These are phyloP conservation scores for Styela clava DNA, from an alignment of 23 tunicate genomes.

Conservation along the genomic window DNA sequence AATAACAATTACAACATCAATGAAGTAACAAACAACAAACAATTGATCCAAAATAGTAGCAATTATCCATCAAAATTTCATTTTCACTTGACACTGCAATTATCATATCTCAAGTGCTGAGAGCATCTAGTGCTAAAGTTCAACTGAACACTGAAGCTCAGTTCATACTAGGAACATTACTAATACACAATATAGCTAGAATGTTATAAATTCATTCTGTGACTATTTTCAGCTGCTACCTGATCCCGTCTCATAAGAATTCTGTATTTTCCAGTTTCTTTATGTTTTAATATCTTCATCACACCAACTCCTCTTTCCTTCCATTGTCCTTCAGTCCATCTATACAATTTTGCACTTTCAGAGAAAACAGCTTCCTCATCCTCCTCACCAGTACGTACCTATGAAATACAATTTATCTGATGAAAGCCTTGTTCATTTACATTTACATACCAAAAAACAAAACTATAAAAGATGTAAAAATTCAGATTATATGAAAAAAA, in stretches of 20 bases:
- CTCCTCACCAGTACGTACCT: constrained; percentile 91
- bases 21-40: too few relatives aligned
- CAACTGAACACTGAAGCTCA: too few relatives aligned
- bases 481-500: neutral
- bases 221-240: constrained; percentile 23
- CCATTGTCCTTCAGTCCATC: constrained; percentile 72
- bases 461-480: neutral
- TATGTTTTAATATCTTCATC: constrained; percentile 68
- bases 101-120: too few relatives aligned
- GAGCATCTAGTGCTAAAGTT: too few relatives aligned
- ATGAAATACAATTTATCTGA: neutral
- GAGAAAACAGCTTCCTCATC: constrained; percentile 62
- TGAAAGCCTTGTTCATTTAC: neutral
- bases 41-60: too few relatives aligned
- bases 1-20: too few relatives aligned
- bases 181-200: too few relatives aligned
- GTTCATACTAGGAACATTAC: too few relatives aligned
- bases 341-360: constrained; percentile 75
- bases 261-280: constrained; percentile 48
- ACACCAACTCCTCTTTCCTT: constrained; percentile 89
- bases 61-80: too few relatives aligned
- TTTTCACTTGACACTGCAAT: too few relatives aligned
- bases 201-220: too few relatives aligned
- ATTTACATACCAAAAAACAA: neutral
- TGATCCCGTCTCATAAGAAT: constrained; percentile 94